Evolutionary conservation across 2,888 invertebrate genomes (phyloP).

Genomic region (Chesias legatella): DNA sequence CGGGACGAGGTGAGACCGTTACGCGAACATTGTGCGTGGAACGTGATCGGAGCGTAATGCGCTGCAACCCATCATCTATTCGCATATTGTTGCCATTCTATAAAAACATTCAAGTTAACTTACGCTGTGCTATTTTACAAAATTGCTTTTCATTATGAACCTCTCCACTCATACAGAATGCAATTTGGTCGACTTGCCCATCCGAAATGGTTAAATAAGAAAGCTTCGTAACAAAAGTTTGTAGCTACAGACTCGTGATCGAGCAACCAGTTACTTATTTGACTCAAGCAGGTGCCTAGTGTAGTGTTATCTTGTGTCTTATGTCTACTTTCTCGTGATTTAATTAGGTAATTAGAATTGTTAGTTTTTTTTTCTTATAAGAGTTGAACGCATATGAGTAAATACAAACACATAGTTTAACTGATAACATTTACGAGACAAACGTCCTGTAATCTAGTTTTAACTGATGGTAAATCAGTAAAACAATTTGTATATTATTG

Average conservation of each 20-base stretch:
- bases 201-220: slow-evolving; percentile 12
- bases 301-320: no score
- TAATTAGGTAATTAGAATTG: no score
- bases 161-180: slow-evolving; percentile 15
- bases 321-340: no score
- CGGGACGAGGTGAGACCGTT: slow-evolving; percentile 48
- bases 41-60: slow-evolving; percentile 60
- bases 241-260: not conserved
- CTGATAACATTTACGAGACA: slow-evolving; percentile 7
- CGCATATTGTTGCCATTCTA: slow-evolving; percentile 44
- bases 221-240: slow-evolving; percentile 18
- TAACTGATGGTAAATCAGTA: no score
- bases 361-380: no score
- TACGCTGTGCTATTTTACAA: slow-evolving; percentile 22
- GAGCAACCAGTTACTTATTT: no score
- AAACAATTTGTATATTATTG: no score
- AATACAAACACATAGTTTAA: slow-evolving; percentile 5
- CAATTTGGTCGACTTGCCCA: slow-evolving; percentile 18
- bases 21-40: slow-evolving; percentile 55
- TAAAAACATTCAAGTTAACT: slow-evolving; percentile 22
- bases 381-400: no score
- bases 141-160: slow-evolving; percentile 29
- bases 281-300: no score
- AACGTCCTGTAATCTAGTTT: no score
- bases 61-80: slow-evolving; percentile 43